phyloP scores from a whole-genome alignment of 2,888 invertebrate species.

The Sinotaia quadrata region DNA sequence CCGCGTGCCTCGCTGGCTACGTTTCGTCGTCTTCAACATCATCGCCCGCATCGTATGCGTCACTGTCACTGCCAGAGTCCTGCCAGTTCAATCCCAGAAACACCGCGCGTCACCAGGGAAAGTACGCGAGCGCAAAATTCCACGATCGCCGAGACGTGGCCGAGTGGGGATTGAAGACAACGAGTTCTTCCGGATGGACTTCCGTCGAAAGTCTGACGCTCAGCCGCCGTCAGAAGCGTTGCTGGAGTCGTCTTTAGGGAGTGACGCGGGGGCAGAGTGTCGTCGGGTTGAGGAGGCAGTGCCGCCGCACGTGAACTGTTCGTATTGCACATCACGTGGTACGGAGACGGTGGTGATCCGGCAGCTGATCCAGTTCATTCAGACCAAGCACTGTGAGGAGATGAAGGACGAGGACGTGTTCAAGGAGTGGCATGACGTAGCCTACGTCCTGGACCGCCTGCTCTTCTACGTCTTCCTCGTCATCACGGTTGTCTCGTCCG shows the following conservation, averaged over 20 bases:
- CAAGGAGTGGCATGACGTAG: conserved; percentile 62
- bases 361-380: conserved; percentile 51
- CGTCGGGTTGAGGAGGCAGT: neutral
- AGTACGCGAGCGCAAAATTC: neutral
- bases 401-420: conserved; percentile 50
- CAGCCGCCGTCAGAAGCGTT: neutral
- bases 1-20: conserved; percentile 56
- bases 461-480: conserved; percentile 58
- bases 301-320: neutral
- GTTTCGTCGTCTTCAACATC: conserved; percentile 49
- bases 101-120: neutral
- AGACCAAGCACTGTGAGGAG: conserved; percentile 50
- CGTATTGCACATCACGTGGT: conserved; percentile 5
- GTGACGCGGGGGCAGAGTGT: neutral
- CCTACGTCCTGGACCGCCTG: conserved; percentile 58
- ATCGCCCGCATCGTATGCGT: conserved; percentile 29
- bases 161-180: conserved; percentile 26
- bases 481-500: conserved; percentile 53
- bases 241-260: conserved; percentile 2
- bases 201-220: neutral
- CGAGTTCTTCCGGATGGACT: conserved; percentile 28
- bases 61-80: no score
- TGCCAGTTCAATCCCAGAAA: neutral
- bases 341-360: conserved; percentile 40
- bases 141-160: conserved; percentile 14